Conservation (phyloP, 2,888 invertebrate species). For the Sminthurides aquaticus region DNA sequence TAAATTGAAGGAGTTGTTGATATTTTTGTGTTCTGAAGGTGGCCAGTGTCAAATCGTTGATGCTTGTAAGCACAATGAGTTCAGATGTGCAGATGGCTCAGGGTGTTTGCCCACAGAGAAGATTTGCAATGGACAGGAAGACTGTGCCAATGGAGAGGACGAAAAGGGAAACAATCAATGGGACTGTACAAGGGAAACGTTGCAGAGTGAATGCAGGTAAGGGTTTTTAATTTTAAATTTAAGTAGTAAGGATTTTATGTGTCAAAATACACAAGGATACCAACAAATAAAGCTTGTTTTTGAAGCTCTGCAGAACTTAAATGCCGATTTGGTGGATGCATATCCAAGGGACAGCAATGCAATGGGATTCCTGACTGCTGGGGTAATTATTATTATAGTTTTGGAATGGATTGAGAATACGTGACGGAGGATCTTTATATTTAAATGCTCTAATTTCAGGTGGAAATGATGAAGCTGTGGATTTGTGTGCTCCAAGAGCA, state of each 20-base stretch:
- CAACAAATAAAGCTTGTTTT: background rate
- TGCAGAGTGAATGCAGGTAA: slow-evolving; percentile 25
- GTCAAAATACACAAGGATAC: background rate
- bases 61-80: slow-evolving; percentile 38
- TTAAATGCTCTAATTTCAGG: slow-evolving; percentile 21
- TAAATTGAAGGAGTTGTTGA: too few relatives aligned
- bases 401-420: background rate
- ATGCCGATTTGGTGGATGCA: slow-evolving; percentile 40
- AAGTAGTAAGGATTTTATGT: background rate
- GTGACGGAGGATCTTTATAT: background rate
- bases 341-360: slow-evolving; percentile 28
- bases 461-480: slow-evolving; percentile 38
- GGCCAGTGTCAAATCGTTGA: slow-evolving; percentile 5
- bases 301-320: slow-evolving; percentile 21
- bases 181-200: slow-evolving; percentile 28
- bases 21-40: too few relatives aligned
- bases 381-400: slow-evolving; percentile 23
- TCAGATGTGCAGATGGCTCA: slow-evolving; percentile 34
- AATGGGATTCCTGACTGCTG: slow-evolving; percentile 35
- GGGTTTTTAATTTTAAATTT: slow-evolving; percentile 3
- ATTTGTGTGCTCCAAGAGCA: slow-evolving; percentile 29
- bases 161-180: slow-evolving; percentile 30
- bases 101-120: slow-evolving; percentile 32
- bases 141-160: slow-evolving; percentile 38
- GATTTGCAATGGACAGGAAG: slow-evolving; percentile 34